A percentile compares a stretch with the other conserved stretches of the same genome.
Conservation (phyloP, 2,797 vertebrate genomes). For the Cossypha polioptera region DNA sequence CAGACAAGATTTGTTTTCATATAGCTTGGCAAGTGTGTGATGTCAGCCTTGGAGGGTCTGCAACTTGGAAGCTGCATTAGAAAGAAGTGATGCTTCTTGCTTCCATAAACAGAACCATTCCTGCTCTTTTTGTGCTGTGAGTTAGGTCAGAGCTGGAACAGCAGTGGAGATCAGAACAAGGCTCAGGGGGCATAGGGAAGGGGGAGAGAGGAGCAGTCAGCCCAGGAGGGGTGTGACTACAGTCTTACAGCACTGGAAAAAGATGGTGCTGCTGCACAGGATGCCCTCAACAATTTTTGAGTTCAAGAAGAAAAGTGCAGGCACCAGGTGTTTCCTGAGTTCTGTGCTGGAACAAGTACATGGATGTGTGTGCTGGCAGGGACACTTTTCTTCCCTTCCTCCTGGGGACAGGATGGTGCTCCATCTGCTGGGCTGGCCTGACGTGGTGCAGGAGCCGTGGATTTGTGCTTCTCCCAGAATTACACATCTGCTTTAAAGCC, state of each 20-base stretch:
- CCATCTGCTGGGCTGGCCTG: conserved; percentile 7
- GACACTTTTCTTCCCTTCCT: background rate
- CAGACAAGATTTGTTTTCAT: background rate
- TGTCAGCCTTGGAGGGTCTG: background rate
- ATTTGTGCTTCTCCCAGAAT: background rate
- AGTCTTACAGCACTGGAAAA: background rate
- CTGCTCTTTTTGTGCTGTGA: background rate
- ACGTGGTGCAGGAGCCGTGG: rapidly evolving
- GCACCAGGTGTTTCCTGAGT: background rate
- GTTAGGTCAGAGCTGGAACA: background rate
- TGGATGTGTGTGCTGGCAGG: rapidly evolving
- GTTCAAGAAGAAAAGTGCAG: background rate
- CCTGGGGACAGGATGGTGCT: background rate
- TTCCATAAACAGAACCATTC: background rate
- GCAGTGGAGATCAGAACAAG: background rate
- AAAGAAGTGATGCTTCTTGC: background rate
- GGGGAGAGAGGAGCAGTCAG: background rate
- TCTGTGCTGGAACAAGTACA: background rate
- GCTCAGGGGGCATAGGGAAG: background rate
- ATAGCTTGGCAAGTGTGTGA: background rate
- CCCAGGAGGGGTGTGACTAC: background rate
- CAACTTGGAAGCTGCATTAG: background rate
- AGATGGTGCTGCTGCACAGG: background rate
- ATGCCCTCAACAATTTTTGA: background rate
- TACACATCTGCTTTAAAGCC: background rate